Conservation (phyloP, 37 sponge, comb jelly and placozoan genomes). For the Oopsacas minuta region DNA sequence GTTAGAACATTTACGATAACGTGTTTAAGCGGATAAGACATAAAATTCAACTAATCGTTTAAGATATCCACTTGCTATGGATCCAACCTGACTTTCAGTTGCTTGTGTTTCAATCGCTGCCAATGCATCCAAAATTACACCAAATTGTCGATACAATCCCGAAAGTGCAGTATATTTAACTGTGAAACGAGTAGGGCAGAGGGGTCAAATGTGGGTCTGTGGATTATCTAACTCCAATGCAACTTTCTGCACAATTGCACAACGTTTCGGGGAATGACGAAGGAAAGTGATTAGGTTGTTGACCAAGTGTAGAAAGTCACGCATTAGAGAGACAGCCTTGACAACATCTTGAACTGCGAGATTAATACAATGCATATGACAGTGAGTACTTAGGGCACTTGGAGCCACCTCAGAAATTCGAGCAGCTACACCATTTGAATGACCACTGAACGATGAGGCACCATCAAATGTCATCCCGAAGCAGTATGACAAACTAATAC, state of each 20-base stretch:
- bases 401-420: not conserved
- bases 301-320: not conserved
- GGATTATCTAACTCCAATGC: not conserved
- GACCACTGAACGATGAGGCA: not conserved
- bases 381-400: not conserved
- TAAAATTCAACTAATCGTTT: too few relatives aligned
- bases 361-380: too few relatives aligned
- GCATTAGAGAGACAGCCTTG: not conserved
- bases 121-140: not conserved
- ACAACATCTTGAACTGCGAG: too few relatives aligned
- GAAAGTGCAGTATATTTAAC: not conserved
- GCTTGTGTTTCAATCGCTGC: not conserved
- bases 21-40: too few relatives aligned
- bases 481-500: not conserved
- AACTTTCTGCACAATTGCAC: not conserved
- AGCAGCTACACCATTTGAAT: not conserved
- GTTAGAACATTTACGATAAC: too few relatives aligned
- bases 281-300: not conserved
- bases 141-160: not conserved
- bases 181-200: not conserved
- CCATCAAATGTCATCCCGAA: not conserved
- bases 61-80: too few relatives aligned
- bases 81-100: not conserved
- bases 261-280: not conserved
- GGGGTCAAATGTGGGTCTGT: not conserved